Evolutionary conservation across 2,797 vertebrate species (phyloP), one percentile per base, ranked within the genome.

Genomic region (Fistularia commersonii): DNA sequence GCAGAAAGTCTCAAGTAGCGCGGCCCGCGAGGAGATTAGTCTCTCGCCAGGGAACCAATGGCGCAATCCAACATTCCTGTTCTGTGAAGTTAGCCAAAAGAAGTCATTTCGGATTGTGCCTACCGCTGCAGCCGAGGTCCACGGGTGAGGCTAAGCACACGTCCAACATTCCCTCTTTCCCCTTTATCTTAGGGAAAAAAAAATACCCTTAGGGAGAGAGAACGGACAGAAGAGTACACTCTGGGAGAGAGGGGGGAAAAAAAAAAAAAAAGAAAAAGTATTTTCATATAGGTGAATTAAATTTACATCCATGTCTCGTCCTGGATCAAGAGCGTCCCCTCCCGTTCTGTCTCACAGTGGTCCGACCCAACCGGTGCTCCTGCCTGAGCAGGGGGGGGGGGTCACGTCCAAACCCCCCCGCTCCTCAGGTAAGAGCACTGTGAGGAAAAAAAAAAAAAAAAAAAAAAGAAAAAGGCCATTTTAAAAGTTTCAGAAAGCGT

Each of bases 261-360:
- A n/a, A n/a, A n/a, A n/a, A n/a, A 34, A 41, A 8, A 3, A 58
- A 66, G 68, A 68, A 68, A 31, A 35, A 8, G 11, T 12, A 33
- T 60, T 45, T 71, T 76, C 76, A 13, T 12, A 50, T 76, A 82
- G 75, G 78, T 80, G 66, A 79, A 79, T 81, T 75, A 73, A 83
- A 89, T 90, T 83, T 89, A 90, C 88, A 91, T 84, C 87, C 69
- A 74, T 78, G 67, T 76, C 62, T 70, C 68, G 32, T 54, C 61
- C 64, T 63, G 53, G 66, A 77, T 69, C 58, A 57, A 62, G n/a
- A n/a, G n/a, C n/a, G n/a, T n/a, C n/a, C n/a, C 32, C 64, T 79
- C 66, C 58, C 11, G 31, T 58, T 65, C 57, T 14, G 61, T 66
- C 45, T 66, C 53, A 57, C 60, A 47, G 75, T 66, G 71, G 74